phyloP scores from a whole-genome alignment of 2,888 invertebrate genomes.

The Phorcus lineatus region DNA sequence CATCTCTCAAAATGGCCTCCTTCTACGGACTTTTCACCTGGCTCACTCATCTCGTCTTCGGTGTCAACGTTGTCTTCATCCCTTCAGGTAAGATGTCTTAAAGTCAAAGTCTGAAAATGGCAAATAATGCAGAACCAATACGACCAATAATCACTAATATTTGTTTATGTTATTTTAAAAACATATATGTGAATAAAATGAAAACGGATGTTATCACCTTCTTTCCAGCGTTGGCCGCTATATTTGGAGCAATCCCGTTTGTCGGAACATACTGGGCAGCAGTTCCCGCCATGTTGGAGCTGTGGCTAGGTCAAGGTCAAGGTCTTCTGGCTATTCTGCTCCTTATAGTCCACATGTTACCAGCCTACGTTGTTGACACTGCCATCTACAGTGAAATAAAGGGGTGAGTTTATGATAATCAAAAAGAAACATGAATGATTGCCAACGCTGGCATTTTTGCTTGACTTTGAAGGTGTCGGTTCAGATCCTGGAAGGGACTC shows the following conservation, averaged over 20 bases:
- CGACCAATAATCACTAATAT: no score
- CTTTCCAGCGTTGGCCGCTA: constrained; percentile 87
- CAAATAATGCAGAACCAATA: no score
- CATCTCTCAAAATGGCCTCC: constrained; percentile 95
- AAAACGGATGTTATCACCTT: neutral
- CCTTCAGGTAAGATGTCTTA: constrained; percentile 84
- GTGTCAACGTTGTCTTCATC: constrained; percentile 93
- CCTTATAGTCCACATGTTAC: constrained; percentile 89
- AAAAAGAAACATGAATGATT: no score
- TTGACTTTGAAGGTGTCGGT: no score
- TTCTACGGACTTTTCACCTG: constrained; percentile 99
- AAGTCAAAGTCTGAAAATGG: no score
- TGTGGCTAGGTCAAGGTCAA: constrained; percentile 94
- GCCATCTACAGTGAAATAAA: constrained; percentile 98
- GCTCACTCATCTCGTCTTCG: constrained; percentile 96
- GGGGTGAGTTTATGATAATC: no score
- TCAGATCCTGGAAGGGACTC: no score
- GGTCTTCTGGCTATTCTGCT: constrained; percentile 88
- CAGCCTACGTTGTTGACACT: constrained; percentile 93
- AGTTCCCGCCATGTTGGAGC: constrained; percentile 93
- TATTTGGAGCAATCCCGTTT: constrained; percentile 96
- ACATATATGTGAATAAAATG: no score
- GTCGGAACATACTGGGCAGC: constrained; percentile 97
- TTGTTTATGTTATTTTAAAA: no score
- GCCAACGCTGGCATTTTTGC: no score